Conservation (phyloP, 2,888 invertebrate species). For the Yponomeuta plumbellus region DNA sequence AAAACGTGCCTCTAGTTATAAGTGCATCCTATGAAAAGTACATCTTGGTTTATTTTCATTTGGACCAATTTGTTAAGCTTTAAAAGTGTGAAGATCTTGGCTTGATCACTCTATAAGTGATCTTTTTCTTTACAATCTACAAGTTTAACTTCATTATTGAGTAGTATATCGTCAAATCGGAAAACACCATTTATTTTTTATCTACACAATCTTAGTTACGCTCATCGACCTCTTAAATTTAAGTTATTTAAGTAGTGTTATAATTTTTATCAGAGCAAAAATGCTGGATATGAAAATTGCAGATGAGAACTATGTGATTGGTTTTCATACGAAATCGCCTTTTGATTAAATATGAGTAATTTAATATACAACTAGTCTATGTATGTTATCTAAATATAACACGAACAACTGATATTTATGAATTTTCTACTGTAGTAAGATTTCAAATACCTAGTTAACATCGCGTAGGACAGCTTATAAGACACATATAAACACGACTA, state of each 20-base stretch:
- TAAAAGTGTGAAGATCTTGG: slow-evolving; percentile 35
- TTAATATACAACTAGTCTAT: background rate
- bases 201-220: slow-evolving; percentile 4
- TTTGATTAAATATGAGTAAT: background rate
- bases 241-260: background rate
- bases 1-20: slow-evolving; percentile 50
- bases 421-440: no score
- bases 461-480: no score
- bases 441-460: no score
- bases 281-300: slow-evolving; percentile 38
- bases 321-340: slow-evolving; percentile 3
- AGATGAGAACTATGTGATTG: slow-evolving; percentile 33
- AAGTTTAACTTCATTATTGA: slow-evolving; percentile 11
- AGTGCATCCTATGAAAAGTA: slow-evolving; percentile 67
- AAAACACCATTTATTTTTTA: slow-evolving; percentile 9
- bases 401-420: no score
- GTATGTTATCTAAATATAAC: no score
- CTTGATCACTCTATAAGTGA: background rate
- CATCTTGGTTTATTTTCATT: slow-evolving; percentile 48
- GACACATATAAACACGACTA: no score
- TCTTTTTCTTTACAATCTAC: background rate
- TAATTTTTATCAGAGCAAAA: slow-evolving; percentile 42
- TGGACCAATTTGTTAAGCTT: slow-evolving; percentile 45
- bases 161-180: background rate
- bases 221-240: background rate